Conservation (phyloP, 2,797 vertebrate species). For the Anguilla megastoma region DNA sequence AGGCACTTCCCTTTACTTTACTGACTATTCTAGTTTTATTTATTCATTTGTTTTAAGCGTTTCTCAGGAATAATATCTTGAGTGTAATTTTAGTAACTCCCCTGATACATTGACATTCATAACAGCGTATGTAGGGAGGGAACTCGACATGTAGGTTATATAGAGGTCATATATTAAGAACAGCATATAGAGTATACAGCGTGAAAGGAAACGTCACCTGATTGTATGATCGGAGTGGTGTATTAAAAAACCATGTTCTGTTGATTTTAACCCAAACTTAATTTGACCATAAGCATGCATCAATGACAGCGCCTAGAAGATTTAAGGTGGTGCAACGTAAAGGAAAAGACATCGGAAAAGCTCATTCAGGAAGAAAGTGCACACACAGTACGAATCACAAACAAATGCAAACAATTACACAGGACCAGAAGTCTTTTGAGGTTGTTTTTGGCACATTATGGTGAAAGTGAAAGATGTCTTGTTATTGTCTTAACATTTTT, state of each 20-base stretch:
- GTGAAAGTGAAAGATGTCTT: slow-evolving; percentile 43
- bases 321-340: slow-evolving; percentile 49
- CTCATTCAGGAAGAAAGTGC: slow-evolving; percentile 45
- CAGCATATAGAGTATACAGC: neutral
- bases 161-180: neutral
- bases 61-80: neutral
- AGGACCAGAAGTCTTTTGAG: slow-evolving; percentile 59
- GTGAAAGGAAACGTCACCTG: neutral
- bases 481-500: slow-evolving; percentile 39
- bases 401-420: slow-evolving; percentile 7
- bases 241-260: neutral
- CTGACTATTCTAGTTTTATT: neutral
- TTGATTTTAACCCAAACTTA: neutral
- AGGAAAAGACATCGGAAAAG: neutral
- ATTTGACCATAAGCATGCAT: slow-evolving; percentile 51
- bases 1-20: neutral
- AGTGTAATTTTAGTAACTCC: neutral
- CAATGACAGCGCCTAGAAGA: slow-evolving; percentile 55
- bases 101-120: neutral
- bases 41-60: neutral
- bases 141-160: no score
- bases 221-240: neutral
- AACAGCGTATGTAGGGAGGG: neutral
- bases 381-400: neutral
- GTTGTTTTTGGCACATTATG: slow-evolving; percentile 48